Evolutionary conservation across 2,113 vertebrate genomes (phyloP).

Genomic region (Calidris pygmaea): DNA sequence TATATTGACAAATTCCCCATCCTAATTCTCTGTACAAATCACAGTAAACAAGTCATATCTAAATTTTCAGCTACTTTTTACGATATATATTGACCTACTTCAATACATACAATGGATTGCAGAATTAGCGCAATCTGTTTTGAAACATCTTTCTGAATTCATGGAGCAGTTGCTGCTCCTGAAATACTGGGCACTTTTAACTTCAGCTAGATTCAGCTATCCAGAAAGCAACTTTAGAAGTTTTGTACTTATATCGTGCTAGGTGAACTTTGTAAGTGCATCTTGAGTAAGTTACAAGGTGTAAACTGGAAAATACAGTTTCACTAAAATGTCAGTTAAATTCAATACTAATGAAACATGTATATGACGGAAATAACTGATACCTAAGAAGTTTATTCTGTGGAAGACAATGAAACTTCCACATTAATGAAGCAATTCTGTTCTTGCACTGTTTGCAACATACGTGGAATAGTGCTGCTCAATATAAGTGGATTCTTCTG

Average conservation of each 20-base stretch:
- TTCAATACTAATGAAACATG: background rate
- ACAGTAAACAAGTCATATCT: background rate
- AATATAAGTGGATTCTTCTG: background rate
- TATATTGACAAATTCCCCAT: background rate
- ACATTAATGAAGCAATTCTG: background rate
- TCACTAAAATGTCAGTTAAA: background rate
- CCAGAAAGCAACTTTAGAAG: background rate
- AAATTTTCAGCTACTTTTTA: background rate
- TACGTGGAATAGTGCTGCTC: background rate
- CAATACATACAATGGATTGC: background rate
- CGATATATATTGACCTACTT: background rate
- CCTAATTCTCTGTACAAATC: background rate
- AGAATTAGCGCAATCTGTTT: background rate
- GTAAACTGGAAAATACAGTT: background rate
- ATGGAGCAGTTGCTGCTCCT: background rate
- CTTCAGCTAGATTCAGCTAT: background rate
- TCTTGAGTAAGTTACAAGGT: background rate
- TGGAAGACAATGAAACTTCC: background rate
- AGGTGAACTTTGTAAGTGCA: background rate
- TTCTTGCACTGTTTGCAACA: background rate
- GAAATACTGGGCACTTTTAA: background rate
- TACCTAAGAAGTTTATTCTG: background rate
- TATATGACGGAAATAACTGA: background rate
- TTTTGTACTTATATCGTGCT: background rate
- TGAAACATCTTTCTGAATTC: background rate